Evolutionary conservation across 2,888 invertebrate species (phyloP).

Genomic region (Pseudococcus viburni): DNA sequence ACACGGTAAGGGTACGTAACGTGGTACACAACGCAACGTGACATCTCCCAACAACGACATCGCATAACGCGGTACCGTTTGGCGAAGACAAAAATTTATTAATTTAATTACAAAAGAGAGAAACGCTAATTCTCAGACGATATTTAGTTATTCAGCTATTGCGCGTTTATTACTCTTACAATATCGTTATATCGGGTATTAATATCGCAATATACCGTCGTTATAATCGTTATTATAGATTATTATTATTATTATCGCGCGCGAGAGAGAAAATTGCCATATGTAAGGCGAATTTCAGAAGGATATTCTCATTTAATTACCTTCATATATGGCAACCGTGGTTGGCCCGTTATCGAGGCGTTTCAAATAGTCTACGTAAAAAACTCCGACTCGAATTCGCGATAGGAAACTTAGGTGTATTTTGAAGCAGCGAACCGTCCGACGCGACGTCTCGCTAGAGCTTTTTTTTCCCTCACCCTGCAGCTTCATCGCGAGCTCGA

Average conservation of each 20-base stretch:
- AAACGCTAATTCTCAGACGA: constrained; percentile 65
- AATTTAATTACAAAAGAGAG: constrained; percentile 64
- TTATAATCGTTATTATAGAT: constrained; percentile 63
- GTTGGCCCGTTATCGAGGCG: constrained; percentile 46
- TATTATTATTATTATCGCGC: constrained; percentile 58
- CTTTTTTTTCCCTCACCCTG: background rate
- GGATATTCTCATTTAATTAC: constrained; percentile 64
- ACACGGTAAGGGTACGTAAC: too few species aligned
- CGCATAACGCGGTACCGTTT: constrained; percentile 53
- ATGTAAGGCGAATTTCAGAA: constrained; percentile 64
- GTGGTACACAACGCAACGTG: background rate
- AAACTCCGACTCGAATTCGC: background rate
- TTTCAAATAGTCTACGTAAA: constrained; percentile 43
- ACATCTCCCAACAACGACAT: constrained; percentile 3
- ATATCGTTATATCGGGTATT: constrained; percentile 60
- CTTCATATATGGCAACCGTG: constrained; percentile 56
- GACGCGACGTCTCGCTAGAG: background rate
- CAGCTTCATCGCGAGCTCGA: background rate
- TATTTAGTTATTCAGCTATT: constrained; percentile 65
- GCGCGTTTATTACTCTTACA: constrained; percentile 64
- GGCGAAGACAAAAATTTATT: constrained; percentile 64
- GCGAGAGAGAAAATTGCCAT: constrained; percentile 60
- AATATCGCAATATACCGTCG: constrained; percentile 57
- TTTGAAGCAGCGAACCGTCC: background rate
- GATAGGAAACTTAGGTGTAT: constrained; percentile 1